These are phyloP conservation scores for Rhinolophus sinicus DNA, from an alignment of 2,113 vertebrate genomes.

Conservation along the genomic window DNA sequence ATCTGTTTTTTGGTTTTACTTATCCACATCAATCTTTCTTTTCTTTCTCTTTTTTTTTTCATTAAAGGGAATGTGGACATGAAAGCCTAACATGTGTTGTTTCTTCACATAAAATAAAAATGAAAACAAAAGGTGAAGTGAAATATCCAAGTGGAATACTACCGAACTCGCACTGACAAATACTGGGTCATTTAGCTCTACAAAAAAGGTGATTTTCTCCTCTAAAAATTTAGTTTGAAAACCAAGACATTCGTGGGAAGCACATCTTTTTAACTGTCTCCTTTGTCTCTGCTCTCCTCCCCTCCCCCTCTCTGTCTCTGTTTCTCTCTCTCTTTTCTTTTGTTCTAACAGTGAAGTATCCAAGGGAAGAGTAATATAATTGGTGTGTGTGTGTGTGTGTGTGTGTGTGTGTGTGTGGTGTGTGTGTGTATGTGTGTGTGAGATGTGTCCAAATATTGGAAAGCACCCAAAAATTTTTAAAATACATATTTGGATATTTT, in stretches of 20 bases:
- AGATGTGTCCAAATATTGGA: background rate
- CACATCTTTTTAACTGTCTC: background rate
- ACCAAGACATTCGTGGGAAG: background rate
- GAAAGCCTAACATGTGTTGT: background rate
- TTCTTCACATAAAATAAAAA: conserved; percentile 7
- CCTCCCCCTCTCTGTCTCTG: background rate
- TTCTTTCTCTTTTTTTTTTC: background rate
- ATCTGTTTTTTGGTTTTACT: background rate
- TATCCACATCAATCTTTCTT: background rate
- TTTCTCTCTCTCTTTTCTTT: background rate
- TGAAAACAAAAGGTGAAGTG: background rate
- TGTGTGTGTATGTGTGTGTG: too few relatives aligned
- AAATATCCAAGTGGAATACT: background rate
- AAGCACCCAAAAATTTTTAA: background rate
- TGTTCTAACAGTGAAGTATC: background rate
- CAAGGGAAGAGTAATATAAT: background rate
- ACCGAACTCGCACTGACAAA: background rate
- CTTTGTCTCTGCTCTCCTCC: background rate
- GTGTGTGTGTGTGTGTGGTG: too few relatives aligned
- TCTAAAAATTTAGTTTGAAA: background rate
- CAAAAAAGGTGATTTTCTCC: background rate
- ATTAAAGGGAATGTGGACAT: background rate
- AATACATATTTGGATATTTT: background rate
- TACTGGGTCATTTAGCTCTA: background rate
- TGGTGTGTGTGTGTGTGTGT: too few relatives aligned